These are phyloP conservation scores for Chironomus striatipennis DNA, from an alignment of 1,140 invertebrate species.

Conservation along the genomic window DNA sequence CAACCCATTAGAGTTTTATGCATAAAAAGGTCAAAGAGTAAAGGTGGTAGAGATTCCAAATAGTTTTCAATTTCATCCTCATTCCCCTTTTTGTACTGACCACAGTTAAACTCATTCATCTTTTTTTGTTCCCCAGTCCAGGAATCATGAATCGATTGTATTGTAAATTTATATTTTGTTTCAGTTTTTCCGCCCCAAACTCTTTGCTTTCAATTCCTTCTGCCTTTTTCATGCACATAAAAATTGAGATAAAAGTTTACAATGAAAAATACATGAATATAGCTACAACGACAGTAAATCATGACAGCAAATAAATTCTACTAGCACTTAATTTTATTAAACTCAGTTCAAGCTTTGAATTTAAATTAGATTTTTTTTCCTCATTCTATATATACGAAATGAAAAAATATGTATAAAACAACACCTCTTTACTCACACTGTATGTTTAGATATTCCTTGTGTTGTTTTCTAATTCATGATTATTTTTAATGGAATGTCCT, in stretches of 20 bases:
- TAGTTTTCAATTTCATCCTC: too few species aligned
- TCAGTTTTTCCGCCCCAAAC: neutral
- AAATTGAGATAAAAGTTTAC: conserved; percentile 2
- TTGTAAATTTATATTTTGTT: neutral
- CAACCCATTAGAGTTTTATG: too few species aligned
- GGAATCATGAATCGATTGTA: conserved; percentile 1
- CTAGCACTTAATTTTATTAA: conserved; percentile 20
- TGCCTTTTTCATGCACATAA: neutral
- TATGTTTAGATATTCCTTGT: neutral
- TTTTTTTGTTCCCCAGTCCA: neutral
- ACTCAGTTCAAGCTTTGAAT: conserved; percentile 19
- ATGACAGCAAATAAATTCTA: conserved; percentile 21
- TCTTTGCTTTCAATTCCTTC: neutral
- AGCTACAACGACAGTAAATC: conserved; percentile 3
- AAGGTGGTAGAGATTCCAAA: neutral
- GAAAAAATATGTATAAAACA: too few species aligned
- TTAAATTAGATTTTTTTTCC: conserved; percentile 1
- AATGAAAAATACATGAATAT: neutral
- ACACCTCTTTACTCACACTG: neutral
- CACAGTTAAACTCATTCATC: neutral
- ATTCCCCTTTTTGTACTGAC: neutral
- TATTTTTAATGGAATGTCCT: too few species aligned
- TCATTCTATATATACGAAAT: neutral
- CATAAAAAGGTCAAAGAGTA: neutral
- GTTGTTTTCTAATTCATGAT: neutral